Conservation (phyloP, 2,113 vertebrate genomes). For the Calonectris borealis region DNA sequence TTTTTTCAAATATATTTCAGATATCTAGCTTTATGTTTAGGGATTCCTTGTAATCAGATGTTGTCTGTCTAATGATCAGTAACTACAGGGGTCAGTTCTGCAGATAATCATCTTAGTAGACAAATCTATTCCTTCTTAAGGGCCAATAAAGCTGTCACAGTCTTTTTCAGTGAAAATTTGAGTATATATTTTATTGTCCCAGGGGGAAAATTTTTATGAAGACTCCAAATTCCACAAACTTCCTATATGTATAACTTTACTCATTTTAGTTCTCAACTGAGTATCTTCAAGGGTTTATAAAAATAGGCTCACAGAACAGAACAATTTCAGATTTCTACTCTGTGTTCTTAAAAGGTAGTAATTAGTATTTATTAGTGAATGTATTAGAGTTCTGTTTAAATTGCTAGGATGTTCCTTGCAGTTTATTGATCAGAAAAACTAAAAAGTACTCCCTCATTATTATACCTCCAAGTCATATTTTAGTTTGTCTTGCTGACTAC, state of each 20-base stretch:
- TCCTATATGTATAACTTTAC: neutral
- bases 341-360: neutral
- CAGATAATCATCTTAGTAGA: neutral
- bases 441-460: neutral
- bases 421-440: neutral
- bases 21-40: neutral
- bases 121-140: neutral
- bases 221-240: neutral
- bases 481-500: neutral
- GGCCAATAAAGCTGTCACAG: neutral
- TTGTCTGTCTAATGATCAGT: neutral
- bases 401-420: neutral
- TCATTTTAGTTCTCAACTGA: neutral
- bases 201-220: neutral
- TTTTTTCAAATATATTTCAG: neutral
- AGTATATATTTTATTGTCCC: neutral
- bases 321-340: neutral
- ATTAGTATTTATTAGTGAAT: neutral
- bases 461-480: neutral
- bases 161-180: constrained; percentile 6
- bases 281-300: neutral
- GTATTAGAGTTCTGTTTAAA: neutral
- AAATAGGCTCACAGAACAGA: neutral
- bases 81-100: neutral
- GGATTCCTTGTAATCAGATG: neutral